These are phyloP conservation scores for Leptinotarsa defecta DNA, from an alignment of 1,140 invertebrate genomes.

Conservation along the genomic window DNA sequence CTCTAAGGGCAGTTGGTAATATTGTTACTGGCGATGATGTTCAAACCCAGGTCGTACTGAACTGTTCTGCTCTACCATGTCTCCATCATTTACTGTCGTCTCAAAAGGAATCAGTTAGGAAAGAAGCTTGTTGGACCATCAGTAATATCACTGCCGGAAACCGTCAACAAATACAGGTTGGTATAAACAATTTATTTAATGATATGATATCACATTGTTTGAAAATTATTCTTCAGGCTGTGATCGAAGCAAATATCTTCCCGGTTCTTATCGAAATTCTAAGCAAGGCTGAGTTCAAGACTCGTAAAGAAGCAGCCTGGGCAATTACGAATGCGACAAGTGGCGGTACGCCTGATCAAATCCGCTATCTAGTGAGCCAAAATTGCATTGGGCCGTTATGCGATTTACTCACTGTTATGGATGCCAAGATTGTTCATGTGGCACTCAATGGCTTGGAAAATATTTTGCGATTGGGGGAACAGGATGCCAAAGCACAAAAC, in stretches of 20 bases:
- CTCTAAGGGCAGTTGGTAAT: conserved; percentile 93
- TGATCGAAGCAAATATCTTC: conserved; percentile 95
- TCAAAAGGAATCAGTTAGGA: conserved; percentile 84
- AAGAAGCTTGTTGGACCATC: conserved; percentile 98
- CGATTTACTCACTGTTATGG: conserved; percentile 91
- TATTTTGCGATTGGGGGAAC: conserved; percentile 90
- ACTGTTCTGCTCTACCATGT: conserved; percentile 87
- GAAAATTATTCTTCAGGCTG: conserved; percentile 66
- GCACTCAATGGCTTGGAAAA: conserved; percentile 96
- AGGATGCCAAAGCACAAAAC: conserved; percentile 72
- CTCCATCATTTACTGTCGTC: conserved; percentile 81
- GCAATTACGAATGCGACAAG: conserved; percentile 97
- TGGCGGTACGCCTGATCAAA: conserved; percentile 92
- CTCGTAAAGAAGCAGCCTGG: conserved; percentile 97
- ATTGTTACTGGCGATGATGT: conserved; percentile 97
- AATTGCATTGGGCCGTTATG: conserved; percentile 94
- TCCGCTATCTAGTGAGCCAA: conserved; percentile 71
- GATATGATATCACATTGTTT: no score
- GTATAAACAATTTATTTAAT: no score
- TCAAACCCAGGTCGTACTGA: conserved; percentile 93
- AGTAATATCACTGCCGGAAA: conserved; percentile 98
- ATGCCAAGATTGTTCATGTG: conserved; percentile 96
- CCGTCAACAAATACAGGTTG: conserved; percentile 85
- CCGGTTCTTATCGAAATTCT: conserved; percentile 90
- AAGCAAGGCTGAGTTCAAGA: conserved; percentile 93